Evolutionary conservation across 37 sponge, comb jelly and placozoan genomes (phyloP), one percentile per base, ranked within the genome.

Genomic region (Axinella damicornis): DNA sequence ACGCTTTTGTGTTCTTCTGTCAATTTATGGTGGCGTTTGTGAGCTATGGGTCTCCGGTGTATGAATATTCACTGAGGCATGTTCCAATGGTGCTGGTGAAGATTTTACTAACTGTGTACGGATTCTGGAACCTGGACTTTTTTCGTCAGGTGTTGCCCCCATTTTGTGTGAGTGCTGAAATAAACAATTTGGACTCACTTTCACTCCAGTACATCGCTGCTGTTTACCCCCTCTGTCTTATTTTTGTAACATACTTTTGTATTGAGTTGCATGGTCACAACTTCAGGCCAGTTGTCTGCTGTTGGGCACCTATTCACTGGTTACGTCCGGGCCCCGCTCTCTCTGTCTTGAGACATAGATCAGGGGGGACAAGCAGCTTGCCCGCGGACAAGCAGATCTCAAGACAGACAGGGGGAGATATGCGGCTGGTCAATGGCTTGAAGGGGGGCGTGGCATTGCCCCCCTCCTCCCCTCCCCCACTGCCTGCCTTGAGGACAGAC

Each of bases 91-190:
- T 24, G 4, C 37, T 69, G 18, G 30, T 71, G 33, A 55, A 15
- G 32, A 22, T 72, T 60, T 11, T 82, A 1, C 2, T 62, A 28
- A 39, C 63, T 0, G 27, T 67, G 19, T 85, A 85, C 38, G 71
- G 86, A 22, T 74, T 90, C 39, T 69, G 67, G 77, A 90, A 90
- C 66, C 55, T 90, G 15, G 64, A 90, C 2, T 85, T 90, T 65
- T 81, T 90, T 67, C 38, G 80, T 24, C 11, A 53, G 62, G 64
- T 81, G 1, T 34, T 90, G 12, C 77, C 61, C 17, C 40, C 62
- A 16, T 90, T 81, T 74, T 85, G 82, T 58, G 68, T 90, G 5
- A 34, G 40, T 52, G 54, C 65, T 28, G 60, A 60, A 0, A 25
- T 90, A 34, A 85, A 39, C 28, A 80, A 80, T 31, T 57, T 90